A percentile compares a stretch with the other conserved stretches of the same genome.
These are phyloP conservation scores for Rhamnusium bicolor DNA, from an alignment of 2,888 invertebrate genomes.

Conservation along the genomic window DNA sequence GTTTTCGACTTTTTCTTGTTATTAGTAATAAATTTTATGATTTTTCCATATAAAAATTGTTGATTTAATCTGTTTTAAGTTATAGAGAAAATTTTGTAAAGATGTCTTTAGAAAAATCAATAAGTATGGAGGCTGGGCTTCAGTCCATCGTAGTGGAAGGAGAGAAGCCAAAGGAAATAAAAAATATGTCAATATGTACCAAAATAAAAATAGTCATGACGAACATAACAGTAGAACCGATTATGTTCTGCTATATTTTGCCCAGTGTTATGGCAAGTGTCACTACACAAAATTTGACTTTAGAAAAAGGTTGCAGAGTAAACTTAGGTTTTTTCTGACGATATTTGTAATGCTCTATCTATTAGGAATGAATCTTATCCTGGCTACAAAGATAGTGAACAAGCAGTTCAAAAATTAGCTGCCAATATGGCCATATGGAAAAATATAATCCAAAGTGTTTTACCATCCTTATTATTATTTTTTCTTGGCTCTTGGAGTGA, in stretches of 20 bases:
- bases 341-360: constrained; percentile 82
- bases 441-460: constrained; percentile 72
- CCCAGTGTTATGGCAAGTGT: constrained; percentile 76
- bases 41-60: no score
- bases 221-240: constrained; percentile 81
- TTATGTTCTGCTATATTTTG: constrained; percentile 79
- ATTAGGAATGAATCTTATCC: constrained; percentile 78
- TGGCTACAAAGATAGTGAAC: constrained; percentile 74
- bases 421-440: constrained; percentile 73
- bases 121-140: constrained; percentile 62
- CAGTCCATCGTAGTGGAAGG: constrained; percentile 62
- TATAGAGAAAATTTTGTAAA: constrained; percentile 2
- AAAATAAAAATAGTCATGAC: constrained; percentile 71
- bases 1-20: no score
- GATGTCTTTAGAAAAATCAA: constrained; percentile 67
- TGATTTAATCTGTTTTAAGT: neutral
- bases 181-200: constrained; percentile 44
- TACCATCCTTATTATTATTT: constrained; percentile 73
- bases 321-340: constrained; percentile 80
- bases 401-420: constrained; percentile 58
- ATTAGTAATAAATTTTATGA: no score
- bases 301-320: constrained; percentile 88
- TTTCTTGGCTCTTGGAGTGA: constrained; percentile 78
- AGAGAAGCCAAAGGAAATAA: constrained; percentile 21
- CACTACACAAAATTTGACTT: constrained; percentile 85